Percentiles rank a stretch among this genome's conserved stretches.
phyloP scores from a whole-genome alignment of 2,888 invertebrate species.

The Thecophora atra region DNA sequence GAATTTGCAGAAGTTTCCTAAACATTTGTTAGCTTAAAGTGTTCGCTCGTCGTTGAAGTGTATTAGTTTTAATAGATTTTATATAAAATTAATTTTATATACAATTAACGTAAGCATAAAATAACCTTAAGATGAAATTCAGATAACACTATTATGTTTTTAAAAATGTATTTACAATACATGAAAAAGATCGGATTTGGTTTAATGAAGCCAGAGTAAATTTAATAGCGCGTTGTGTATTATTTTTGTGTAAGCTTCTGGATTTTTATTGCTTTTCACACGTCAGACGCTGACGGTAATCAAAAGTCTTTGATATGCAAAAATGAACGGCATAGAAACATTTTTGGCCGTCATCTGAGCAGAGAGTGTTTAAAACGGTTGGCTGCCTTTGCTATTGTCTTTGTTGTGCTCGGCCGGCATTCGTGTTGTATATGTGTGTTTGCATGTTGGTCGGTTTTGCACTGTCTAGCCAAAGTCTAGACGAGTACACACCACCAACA shows the following conservation, averaged over 20 bases:
- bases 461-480: constrained; percentile 65
- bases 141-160: no score
- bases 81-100: constrained; percentile 24
- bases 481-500: constrained; percentile 53
- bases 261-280: neutral
- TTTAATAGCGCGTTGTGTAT: no score
- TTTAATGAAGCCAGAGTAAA: no score
- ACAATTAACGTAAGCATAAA: no score
- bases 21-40: no score
- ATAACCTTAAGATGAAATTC: no score
- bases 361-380: constrained; percentile 39
- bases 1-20: neutral
- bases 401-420: constrained; percentile 45
- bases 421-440: constrained; percentile 38
- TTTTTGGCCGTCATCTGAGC: neutral
- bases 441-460: constrained; percentile 57
- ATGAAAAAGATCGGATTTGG: no score
- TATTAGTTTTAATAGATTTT: no score
- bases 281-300: constrained; percentile 22
- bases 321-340: constrained; percentile 16
- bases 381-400: constrained; percentile 42
- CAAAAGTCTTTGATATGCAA: constrained; percentile 27
- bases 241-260: no score
- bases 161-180: no score
- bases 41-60: no score